Base-by-base conservation (phyloP, 2,888 invertebrate species). In the Molanna angustata region DNA sequence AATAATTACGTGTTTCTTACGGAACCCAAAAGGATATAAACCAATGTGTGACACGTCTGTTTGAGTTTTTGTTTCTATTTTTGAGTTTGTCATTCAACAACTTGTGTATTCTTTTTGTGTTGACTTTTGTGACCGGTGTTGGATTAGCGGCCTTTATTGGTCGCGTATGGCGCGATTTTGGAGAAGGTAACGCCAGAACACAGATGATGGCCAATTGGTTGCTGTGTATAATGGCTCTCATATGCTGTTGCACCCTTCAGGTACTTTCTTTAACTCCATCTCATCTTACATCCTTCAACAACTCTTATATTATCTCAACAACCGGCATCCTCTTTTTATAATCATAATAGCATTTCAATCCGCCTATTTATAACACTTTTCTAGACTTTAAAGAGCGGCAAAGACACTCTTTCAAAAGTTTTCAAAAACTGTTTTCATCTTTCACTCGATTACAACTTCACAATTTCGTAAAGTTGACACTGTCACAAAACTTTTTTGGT, bases 141-240 rank as follows among this genome's bases (percentile, higher is more conserved):
- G 31, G 14, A 41, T 42, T 27, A 21, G 54, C 50, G 54, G 41
- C 50, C n/a, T 49, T 35, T 21, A 31, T 40, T 45, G 46, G 46
- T 47, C 54, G 46, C 54, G 47, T 49, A 54, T 54, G 54, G 54
- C 50, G 49, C 47, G 49, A 39, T 47, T 31, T 37, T 47, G 46
- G 50, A 54, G 50, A 27, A 54, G 42, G 41, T 54, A 54, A 54
- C 52, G 35, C 31, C 50, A 49, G 49, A 49, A 44, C 39, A 48
- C 42, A 32, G 49, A 54, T 31, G 31, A 57, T 57, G 57, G 53
- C 57, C 46, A 44, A 40, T 48, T 57, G 57, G 57, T 48, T 57
- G 21, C 27, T 45, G 35, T 41, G 42, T 35, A 40, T 51, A 46
- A n/a, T n/a, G n/a, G 48, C 57, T 17, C 31, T 57, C 44, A n/a